Percentiles rank a stretch among this genome's conserved stretches.
phyloP scores from a whole-genome alignment of 1,140 invertebrate genomes.

The Drosophila virilis region DNA sequence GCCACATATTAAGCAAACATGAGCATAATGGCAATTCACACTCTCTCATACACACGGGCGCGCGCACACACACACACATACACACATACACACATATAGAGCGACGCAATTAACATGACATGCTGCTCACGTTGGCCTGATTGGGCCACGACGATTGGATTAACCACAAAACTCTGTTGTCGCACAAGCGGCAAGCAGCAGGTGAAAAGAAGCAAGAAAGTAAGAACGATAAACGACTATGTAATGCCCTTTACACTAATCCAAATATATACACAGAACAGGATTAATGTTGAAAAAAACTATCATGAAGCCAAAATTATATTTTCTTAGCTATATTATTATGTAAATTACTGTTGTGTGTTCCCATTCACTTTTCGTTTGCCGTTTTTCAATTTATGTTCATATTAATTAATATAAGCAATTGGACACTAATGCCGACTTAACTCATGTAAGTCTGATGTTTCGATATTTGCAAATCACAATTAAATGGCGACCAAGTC shows the following conservation, averaged over 20 bases:
- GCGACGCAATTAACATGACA: conserved; percentile 76
- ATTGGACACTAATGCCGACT: too few species aligned
- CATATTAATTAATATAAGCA: too few species aligned
- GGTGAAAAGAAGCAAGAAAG: conserved; percentile 38
- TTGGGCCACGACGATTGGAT: conserved; percentile 70
- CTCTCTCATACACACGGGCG: conserved; percentile 32
- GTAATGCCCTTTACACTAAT: background rate
- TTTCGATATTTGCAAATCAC: too few species aligned
- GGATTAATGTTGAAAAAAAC: too few species aligned
- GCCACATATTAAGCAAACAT: conserved; percentile 78
- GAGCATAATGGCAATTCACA: conserved; percentile 76
- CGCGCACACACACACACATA: conserved; percentile 3
- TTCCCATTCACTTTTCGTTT: too few species aligned
- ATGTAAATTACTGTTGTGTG: too few species aligned
- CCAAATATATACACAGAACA: background rate
- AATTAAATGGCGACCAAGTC: too few species aligned
- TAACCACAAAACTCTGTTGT: conserved; percentile 63
- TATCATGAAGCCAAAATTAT: too few species aligned
- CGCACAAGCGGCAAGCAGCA: conserved; percentile 36
- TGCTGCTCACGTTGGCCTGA: conserved; percentile 73
- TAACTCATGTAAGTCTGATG: too few species aligned
- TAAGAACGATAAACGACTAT: background rate
- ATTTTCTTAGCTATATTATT: too few species aligned
- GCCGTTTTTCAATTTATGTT: too few species aligned
- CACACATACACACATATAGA: conserved; percentile 12